These are phyloP conservation scores for Ramphastos sulfuratus DNA, from an alignment of 2,113 vertebrate species.

Conservation along the genomic window DNA sequence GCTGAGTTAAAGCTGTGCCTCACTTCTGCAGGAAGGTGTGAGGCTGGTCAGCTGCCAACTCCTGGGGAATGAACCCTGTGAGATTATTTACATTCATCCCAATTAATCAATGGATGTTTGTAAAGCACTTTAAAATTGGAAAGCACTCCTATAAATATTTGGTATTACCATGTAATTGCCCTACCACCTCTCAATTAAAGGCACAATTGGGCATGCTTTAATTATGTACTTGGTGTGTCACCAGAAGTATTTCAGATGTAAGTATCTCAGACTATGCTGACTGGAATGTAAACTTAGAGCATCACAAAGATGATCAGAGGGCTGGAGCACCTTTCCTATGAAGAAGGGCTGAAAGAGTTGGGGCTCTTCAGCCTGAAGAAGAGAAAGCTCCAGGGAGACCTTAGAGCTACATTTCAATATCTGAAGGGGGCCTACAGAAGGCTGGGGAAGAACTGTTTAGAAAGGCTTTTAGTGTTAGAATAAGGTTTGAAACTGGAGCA, in stretches of 20 bases:
- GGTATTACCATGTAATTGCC: not conserved
- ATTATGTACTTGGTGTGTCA: not conserved
- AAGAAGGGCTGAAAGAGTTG: no score
- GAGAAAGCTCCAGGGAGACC: no score
- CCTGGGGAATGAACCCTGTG: not conserved
- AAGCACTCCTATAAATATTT: slow-evolving; percentile 37
- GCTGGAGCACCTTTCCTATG: no score
- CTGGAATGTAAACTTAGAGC: not conserved
- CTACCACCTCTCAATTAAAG: not conserved
- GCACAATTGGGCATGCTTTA: not conserved
- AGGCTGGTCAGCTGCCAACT: not conserved
- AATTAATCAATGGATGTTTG: not conserved
- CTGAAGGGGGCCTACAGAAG: no score
- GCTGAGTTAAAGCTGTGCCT: not conserved
- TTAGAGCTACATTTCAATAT: no score
- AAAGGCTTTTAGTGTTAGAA: no score
- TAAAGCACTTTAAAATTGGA: not conserved
- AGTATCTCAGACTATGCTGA: not conserved
- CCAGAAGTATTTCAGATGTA: not conserved
- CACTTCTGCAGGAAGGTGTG: not conserved
- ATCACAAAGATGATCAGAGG: not conserved
- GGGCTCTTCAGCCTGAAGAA: no score
- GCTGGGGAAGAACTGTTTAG: no score
- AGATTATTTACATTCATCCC: not conserved
- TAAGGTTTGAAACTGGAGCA: no score